Evolutionary conservation across 2,888 invertebrate genomes (phyloP), one percentile per base, ranked within the genome.

Genomic region (Lasioglossum vierecki): DNA sequence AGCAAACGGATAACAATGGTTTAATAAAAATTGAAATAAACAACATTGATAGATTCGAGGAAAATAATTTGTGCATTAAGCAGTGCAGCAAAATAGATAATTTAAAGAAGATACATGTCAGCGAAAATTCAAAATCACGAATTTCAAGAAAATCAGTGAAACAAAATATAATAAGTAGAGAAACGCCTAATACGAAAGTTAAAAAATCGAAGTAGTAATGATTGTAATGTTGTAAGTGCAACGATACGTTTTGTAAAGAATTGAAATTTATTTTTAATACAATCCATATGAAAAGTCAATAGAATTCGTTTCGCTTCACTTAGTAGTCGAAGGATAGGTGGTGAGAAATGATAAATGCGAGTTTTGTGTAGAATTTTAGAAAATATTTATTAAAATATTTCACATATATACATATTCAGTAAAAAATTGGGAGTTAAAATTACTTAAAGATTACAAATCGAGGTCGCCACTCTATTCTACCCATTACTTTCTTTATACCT

Each of bases 331-430:
- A 72, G 30, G n/a, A 72, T 41, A 26, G 53, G 39, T 30, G 8
- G 6, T n/a, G 41, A 35, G 30, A 46, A 1, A 9, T 4, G 66
- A 73, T 73, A 13, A 44, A 73, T 22, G 35, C 39, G 39, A 39
- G 35, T 22, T 41, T 49, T 46, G n/a, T 46, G n/a, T 60, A 68
- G 53, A 88, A 74, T 83, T 80, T 80, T 76, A 77, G 49, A 85
- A 88, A 88, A 85, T 88, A 88, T 88, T 88, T 88, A 88, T 88
- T 88, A 88, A 88, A 88, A 88, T 88, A 83, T 88, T 77, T 88
- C 85, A 84, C 86, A 83, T 88, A 88, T 86, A 75, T 88, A 88
- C 88, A 88, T 77, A 82, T 88, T 46, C 82, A 80, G 80, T 88
- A 88, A 83, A 88, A 88, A 85, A 83, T 87, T 81, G 63, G 46